Conservation (phyloP, 2,797 vertebrate genomes). For the Enteromius argenteus region DNA sequence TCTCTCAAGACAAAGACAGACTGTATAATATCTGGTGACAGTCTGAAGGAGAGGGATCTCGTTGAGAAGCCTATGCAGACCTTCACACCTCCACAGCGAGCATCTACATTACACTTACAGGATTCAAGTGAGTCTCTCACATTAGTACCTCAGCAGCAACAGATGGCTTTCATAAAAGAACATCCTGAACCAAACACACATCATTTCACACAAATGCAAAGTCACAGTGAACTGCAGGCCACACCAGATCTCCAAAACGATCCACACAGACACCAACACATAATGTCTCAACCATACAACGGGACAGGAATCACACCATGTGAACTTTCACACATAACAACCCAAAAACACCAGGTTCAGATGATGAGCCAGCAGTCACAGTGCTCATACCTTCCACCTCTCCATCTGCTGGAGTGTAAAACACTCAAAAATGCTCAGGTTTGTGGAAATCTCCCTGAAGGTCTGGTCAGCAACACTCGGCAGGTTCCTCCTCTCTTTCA, state of each 20-base stretch:
- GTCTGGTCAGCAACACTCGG: conserved; percentile 59
- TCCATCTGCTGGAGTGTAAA: conserved; percentile 52
- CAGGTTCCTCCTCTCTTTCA: conserved; percentile 52
- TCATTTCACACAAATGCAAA: conserved; percentile 20
- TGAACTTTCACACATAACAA: background rate
- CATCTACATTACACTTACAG: background rate
- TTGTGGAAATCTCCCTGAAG: conserved; percentile 67
- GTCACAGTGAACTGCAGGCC: background rate
- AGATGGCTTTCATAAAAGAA: conserved; percentile 3
- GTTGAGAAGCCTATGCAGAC: background rate
- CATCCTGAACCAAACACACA: conserved; percentile 21
- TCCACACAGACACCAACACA: conserved; percentile 10
- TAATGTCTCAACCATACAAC: background rate
- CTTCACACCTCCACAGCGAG: background rate
- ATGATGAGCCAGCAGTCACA: background rate
- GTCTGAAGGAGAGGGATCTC: background rate
- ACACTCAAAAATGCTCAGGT: conserved; percentile 81
- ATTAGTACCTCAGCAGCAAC: conserved; percentile 5
- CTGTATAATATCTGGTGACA: conserved; percentile 8
- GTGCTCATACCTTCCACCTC: conserved; percentile 73
- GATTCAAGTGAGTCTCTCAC: background rate
- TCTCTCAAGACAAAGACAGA: conserved; percentile 64
- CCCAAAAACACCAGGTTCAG: conserved; percentile 5
- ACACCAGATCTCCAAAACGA: background rate
- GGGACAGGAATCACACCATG: background rate